These are phyloP conservation scores for Amblyteles armatorius DNA, from an alignment of 2,888 invertebrate genomes.

Conservation along the genomic window DNA sequence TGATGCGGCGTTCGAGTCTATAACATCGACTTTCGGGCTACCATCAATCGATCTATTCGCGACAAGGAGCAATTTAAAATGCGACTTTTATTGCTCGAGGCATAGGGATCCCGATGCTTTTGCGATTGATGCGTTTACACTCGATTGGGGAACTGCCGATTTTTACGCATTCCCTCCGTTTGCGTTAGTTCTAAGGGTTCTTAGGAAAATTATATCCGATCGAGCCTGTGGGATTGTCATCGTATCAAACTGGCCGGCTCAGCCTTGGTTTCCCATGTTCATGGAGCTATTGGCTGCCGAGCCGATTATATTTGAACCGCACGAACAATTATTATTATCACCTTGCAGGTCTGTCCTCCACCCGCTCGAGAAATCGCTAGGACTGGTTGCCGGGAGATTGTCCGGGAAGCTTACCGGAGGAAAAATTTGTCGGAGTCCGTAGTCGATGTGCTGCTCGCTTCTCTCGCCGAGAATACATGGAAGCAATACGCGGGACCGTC, in stretches of 20 bases:
- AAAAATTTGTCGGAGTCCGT: constrained; percentile 57
- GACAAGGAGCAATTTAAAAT: constrained; percentile 66
- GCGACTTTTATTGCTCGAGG: constrained; percentile 63
- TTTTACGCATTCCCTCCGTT: constrained; percentile 57
- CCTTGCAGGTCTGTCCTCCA: constrained; percentile 28
- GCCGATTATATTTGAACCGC: constrained; percentile 25
- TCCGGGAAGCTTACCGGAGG: constrained; percentile 27
- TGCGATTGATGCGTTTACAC: constrained; percentile 64
- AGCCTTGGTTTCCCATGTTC: constrained; percentile 28
- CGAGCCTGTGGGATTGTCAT: constrained; percentile 4
- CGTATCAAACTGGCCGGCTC: neutral
- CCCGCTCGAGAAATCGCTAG: constrained; percentile 28
- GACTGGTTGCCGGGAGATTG: constrained; percentile 33
- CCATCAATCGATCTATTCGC: constrained; percentile 68
- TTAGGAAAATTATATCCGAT: constrained; percentile 41
- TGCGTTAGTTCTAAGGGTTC: constrained; percentile 16
- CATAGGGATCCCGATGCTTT: constrained; percentile 64
- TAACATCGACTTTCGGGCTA: constrained; percentile 44
- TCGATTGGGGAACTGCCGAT: constrained; percentile 58
- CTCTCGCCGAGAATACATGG: constrained; percentile 39
- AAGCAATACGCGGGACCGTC: constrained; percentile 42
- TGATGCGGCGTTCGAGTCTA: constrained; percentile 39
- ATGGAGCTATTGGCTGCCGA: constrained; percentile 23
- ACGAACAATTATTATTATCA: constrained; percentile 28
- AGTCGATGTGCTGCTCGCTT: constrained; percentile 51